phyloP scores from a whole-genome alignment of 2,888 invertebrate species.

The Drosophila phalerata region DNA sequence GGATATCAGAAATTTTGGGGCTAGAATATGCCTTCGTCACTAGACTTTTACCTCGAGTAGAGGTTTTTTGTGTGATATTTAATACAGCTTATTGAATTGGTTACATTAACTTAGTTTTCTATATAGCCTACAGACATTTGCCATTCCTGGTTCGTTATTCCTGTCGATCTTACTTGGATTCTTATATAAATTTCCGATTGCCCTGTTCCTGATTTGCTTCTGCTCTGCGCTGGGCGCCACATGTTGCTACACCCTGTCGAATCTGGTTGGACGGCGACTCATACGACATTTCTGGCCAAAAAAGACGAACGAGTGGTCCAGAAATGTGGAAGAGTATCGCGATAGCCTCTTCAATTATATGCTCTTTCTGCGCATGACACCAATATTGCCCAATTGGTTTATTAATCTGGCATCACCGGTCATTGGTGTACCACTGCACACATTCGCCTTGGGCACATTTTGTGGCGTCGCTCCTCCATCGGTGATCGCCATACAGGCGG shows the following conservation, averaged over 20 bases:
- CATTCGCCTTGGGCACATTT: constrained; percentile 98
- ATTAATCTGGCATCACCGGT: constrained; percentile 94
- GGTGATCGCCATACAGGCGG: constrained; percentile 98
- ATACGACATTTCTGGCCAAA: constrained; percentile 96
- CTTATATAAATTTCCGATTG: constrained; percentile 96
- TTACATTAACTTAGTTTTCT: constrained; percentile 83
- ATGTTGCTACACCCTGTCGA: constrained; percentile 97
- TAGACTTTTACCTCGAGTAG: too few relatives aligned
- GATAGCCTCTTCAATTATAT: constrained; percentile 98
- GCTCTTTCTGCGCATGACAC: constrained; percentile 98
- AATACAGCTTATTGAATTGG: constrained; percentile 3
- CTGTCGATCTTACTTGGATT: constrained; percentile 98
- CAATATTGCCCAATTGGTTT: constrained; percentile 99
- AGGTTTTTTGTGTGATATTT: too few relatives aligned
- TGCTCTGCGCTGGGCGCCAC: constrained; percentile 99
- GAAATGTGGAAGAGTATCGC: constrained; percentile 93
- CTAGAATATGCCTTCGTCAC: too few relatives aligned
- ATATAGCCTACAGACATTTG: constrained; percentile 97
- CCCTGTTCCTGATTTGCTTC: constrained; percentile 94
- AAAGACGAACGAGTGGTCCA: constrained; percentile 93
- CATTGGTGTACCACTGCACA: constrained; percentile 96
- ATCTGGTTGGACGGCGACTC: constrained; percentile 93
- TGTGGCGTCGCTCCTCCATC: constrained; percentile 98
- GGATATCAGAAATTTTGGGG: too few relatives aligned
- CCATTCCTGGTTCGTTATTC: constrained; percentile 99